A percentile compares a stretch with the other conserved stretches of the same genome.
Evolutionary conservation across 2,113 vertebrate species (phyloP).

Genomic region (Callopanchax toddi): DNA sequence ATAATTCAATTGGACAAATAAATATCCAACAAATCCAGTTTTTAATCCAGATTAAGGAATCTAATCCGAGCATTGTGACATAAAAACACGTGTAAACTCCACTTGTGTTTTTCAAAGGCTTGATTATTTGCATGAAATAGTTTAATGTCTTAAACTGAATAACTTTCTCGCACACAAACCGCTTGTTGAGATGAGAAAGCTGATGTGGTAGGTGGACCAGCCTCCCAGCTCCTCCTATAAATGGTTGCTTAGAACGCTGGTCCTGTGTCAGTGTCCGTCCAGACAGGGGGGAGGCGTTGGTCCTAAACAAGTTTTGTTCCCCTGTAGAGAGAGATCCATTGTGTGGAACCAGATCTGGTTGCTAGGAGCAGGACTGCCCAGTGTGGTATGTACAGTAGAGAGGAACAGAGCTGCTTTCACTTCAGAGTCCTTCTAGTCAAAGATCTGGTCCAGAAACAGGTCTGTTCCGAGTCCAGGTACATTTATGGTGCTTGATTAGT

Average conservation of each 20-base stretch:
- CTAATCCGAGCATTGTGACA: too few species aligned
- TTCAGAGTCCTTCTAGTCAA: conserved; percentile 17
- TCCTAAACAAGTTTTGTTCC: conserved; percentile 30
- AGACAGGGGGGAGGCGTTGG: conserved; percentile 13
- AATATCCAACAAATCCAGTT: too few species aligned
- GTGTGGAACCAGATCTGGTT: conserved; percentile 52
- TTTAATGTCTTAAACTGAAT: background rate
- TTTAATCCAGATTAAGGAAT: too few species aligned
- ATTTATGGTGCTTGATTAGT: too few species aligned
- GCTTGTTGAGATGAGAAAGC: background rate
- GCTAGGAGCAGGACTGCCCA: conserved; percentile 28
- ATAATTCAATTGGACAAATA: too few species aligned
- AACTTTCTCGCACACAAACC: background rate
- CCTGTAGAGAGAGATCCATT: conserved; percentile 37
- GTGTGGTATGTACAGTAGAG: conserved; percentile 24
- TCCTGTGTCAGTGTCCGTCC: conserved; percentile 4
- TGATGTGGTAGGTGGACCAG: conserved; percentile 3
- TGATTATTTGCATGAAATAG: background rate
- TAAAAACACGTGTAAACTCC: background rate
- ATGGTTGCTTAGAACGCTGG: conserved; percentile 40
- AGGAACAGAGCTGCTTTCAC: conserved; percentile 14
- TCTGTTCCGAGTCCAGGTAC: too few species aligned
- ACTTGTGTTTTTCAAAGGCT: background rate
- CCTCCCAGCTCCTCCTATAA: conserved; percentile 16
- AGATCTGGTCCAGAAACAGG: too few species aligned